Evolutionary conservation across 2,888 invertebrate genomes (phyloP), one percentile per base, ranked within the genome.

Genomic region (Microchrysa polita): DNA sequence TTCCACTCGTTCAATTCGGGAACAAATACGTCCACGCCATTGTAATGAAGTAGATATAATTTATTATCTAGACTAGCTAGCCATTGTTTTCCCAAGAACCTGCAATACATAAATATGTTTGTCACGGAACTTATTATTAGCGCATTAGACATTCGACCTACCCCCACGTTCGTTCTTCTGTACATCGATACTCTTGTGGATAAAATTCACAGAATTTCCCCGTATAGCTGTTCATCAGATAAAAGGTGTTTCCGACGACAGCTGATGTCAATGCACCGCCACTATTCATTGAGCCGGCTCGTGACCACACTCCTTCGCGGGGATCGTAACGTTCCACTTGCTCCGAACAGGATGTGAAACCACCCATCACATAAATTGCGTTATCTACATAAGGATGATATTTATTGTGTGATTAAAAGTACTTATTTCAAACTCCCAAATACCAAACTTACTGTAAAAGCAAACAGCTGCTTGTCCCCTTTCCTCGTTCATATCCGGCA

Each of bases 311-410:
- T 5, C 55, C 55, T 42, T 69, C 69, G 16, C 69, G 14, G 4
- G 69, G 69, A 55, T 69, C 69, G 18, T 7, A 69, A 20, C 69
- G 55, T 22, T 69, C 69, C 1, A 69, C 40, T 40, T n/a, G 5
- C 1, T 23, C 16, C 5, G 40, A 57, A 22, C n/a, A n/a, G 10
- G 2, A n/a, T 12, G 67, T 23, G 40, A 69, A 69, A 1, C 69
- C 69, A 9, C 69, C 69, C 55, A 57, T 42, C 16, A 69, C 57
- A 40, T 57, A 69, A 4, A 69, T 20, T 12, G 69, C 27, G 16
- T 55, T 55, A 55, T 55, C 69, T 69, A 42, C n/a, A n/a, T n/a
- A n/a, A n/a, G n/a, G n/a, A 1, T 14, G n/a, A n/a, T n/a, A n/a
- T n/a, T n/a, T n/a, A n/a, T n/a, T n/a, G n/a, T n/a, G n/a, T n/a